phyloP scores from a whole-genome alignment of 2,797 vertebrate species.

The Tragopan temminckii region DNA sequence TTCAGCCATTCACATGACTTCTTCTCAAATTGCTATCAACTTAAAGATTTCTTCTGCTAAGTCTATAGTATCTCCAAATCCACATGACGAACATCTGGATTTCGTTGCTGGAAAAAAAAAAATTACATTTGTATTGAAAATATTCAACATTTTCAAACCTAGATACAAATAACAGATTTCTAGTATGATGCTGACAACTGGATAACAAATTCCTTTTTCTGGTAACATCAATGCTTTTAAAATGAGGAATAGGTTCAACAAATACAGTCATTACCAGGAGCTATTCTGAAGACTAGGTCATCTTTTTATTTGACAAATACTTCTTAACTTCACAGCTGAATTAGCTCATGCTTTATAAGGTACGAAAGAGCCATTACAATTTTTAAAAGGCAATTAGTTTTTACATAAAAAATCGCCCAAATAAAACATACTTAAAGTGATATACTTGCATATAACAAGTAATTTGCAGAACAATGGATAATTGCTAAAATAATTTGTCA shows the following conservation, averaged over 20 bases:
- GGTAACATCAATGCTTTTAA: neutral
- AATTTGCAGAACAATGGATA: neutral
- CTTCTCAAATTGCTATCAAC: conserved; percentile 19
- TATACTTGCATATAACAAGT: neutral
- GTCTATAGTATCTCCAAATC: conserved; percentile 95
- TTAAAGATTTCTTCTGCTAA: neutral
- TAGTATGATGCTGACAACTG: neutral
- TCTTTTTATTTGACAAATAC: neutral
- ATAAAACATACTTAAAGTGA: neutral
- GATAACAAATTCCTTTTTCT: neutral
- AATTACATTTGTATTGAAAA: neutral
- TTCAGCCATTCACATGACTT: neutral
- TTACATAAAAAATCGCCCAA: neutral
- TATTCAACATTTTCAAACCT: neutral
- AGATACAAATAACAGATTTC: neutral
- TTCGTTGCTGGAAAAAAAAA: conserved; percentile 87
- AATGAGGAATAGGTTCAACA: neutral
- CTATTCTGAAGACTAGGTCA: neutral
- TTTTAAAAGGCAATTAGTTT: neutral
- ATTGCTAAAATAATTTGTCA: neutral
- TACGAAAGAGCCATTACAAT: neutral
- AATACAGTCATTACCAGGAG: neutral
- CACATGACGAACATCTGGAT: conserved; percentile 97
- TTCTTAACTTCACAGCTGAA: neutral
- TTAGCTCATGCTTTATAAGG: neutral